Base-by-base conservation (phyloP, 2,797 vertebrate genomes). In the Gymnodraco acuticeps region DNA sequence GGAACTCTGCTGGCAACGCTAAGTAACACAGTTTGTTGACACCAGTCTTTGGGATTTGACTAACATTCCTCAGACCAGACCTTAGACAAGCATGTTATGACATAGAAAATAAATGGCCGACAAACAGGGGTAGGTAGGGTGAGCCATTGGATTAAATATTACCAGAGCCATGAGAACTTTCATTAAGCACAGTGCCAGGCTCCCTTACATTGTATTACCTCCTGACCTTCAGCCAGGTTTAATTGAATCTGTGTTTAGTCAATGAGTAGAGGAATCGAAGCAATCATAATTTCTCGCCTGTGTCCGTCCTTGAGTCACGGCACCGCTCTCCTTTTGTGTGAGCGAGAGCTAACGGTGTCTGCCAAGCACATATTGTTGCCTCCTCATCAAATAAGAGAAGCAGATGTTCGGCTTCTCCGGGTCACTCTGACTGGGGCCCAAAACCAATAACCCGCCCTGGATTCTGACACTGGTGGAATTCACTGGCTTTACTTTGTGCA, bases 191-290 rank as follows among this genome's bases (percentile, higher is more conserved):
- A 64, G 54, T 5, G 48, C 62, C 76, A 64, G 75, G 68, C 80
- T 78, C 17, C 17, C 82, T 87, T 68, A 81, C 81, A 85, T 84
- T 85, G 76, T 85, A 81, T 85, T 86, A 81, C 80, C 77, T 80
- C 70, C 8, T 83, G 90, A 94, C 90, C 87, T 92, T 92, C 83
- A 85, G 77, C 80, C 27, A 42, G 55, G 67, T 86, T 86, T 86
- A 91, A 91, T 85, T 87, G 75, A 88, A 91, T 90, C 83, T 3
- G 64, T 81, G 79, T 89, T 93, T 85, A 83, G 87, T 89, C 87
- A 84, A 75, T 83, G 83, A 91, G 83, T 70, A 68, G 77, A 73
- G 75, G 71, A 88, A 89, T 90, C 12, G 60, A 85, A 83, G 81
- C 79, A 23, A 79, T 81, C 70, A 68, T 82, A 47, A 78, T 86